phyloP scores from a whole-genome alignment of 2,797 vertebrate species.

The Tolypeutes matacus region DNA sequence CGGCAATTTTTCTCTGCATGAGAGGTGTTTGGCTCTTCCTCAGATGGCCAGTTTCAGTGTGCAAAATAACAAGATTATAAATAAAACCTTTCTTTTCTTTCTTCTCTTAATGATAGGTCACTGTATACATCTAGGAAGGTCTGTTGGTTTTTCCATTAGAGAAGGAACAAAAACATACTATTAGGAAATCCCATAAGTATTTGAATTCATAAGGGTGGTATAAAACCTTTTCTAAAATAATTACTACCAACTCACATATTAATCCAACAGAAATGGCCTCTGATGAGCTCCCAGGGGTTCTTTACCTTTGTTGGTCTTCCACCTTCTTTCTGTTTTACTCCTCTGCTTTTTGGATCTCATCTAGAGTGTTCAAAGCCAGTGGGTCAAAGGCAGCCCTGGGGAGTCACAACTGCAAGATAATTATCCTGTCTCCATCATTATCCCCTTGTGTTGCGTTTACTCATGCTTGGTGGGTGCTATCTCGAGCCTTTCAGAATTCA shows the following conservation, averaged over 20 bases:
- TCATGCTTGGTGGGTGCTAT: not conserved
- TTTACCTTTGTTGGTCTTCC: not conserved
- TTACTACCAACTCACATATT: not conserved
- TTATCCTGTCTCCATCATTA: not conserved
- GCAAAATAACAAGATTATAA: not conserved
- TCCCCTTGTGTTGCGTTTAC: not conserved
- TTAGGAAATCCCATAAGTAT: not conserved
- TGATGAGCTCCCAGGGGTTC: not conserved
- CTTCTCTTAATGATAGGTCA: not conserved
- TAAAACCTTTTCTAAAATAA: slow-evolving; percentile 11
- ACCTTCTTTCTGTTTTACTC: not conserved
- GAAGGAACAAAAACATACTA: not conserved
- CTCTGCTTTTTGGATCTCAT: not conserved
- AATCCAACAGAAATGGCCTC: not conserved
- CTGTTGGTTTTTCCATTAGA: not conserved
- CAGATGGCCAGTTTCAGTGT: not conserved
- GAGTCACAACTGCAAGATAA: not conserved
- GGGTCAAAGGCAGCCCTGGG: not conserved
- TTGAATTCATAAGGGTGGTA: not conserved
- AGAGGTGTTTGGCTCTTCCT: not conserved
- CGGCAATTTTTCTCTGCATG: not conserved
- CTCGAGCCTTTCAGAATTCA: not conserved
- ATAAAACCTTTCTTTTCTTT: not conserved
- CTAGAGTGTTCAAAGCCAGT: not conserved
- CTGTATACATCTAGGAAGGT: not conserved